These are phyloP conservation scores for Apteryx owenii DNA, from an alignment of 2,113 vertebrate species.

Conservation along the genomic window DNA sequence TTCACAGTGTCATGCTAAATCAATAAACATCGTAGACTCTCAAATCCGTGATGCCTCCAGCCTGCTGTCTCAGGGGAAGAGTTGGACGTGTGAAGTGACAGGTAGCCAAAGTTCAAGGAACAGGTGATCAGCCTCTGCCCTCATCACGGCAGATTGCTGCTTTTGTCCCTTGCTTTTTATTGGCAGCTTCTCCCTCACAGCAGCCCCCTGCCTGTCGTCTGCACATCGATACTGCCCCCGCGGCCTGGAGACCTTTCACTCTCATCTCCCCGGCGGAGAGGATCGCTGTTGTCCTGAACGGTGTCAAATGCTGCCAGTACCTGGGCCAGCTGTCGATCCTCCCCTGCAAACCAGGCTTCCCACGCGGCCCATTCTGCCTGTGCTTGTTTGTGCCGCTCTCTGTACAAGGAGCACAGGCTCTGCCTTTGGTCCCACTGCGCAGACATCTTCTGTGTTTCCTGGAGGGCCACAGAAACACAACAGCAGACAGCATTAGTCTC, in stretches of 20 bases:
- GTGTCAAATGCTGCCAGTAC: background rate
- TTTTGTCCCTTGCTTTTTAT: background rate
- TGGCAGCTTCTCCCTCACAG: background rate
- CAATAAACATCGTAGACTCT: no score
- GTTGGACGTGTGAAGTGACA: no score
- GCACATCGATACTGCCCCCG: background rate
- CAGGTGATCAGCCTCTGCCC: background rate
- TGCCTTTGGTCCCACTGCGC: background rate
- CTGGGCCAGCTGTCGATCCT: background rate
- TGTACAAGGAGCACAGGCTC: background rate
- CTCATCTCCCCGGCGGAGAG: no score
- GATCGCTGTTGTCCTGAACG: background rate
- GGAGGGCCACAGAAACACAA: background rate
- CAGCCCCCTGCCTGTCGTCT: background rate
- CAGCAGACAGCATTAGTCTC: background rate
- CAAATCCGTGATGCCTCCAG: no score
- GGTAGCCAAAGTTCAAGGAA: no score
- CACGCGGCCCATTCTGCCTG: background rate
- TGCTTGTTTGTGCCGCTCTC: background rate
- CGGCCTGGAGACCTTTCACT: no score
- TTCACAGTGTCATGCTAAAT: no score
- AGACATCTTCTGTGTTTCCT: background rate
- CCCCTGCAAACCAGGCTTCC: background rate
- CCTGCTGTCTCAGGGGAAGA: no score
- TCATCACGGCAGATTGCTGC: background rate